These are phyloP conservation scores for Philypnodon macrostomus DNA, from an alignment of 2,797 vertebrate species.

Conservation along the genomic window DNA sequence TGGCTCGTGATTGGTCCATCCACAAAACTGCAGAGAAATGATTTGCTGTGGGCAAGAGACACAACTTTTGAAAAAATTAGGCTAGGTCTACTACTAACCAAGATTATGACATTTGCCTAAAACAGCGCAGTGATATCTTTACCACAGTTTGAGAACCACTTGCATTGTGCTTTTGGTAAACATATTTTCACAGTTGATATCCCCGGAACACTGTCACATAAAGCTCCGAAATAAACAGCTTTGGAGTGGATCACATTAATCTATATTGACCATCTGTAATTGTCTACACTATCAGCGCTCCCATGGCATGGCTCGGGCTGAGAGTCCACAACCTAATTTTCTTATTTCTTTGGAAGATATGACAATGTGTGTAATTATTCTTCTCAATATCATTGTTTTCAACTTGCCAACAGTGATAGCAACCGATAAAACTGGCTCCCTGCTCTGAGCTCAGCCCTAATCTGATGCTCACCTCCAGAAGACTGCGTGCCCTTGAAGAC, in stretches of 20 bases:
- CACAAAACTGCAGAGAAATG: too few species aligned
- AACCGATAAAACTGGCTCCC: constrained; percentile 19
- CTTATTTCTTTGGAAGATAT: constrained; percentile 22
- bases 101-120: too few species aligned
- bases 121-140: too few species aligned
- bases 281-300: constrained; percentile 11
- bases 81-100: too few species aligned
- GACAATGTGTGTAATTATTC: constrained; percentile 25
- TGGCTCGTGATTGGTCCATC: too few species aligned
- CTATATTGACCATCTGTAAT: constrained; percentile 14
- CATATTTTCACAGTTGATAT: too few species aligned
- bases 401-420: constrained; percentile 24
- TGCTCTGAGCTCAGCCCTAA: constrained; percentile 14
- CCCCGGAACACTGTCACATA: too few species aligned
- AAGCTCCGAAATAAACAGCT: constrained; percentile 4
- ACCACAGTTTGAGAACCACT: too few species aligned
- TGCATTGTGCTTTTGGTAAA: too few species aligned
- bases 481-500: constrained; percentile 17
- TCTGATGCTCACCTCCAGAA: constrained; percentile 28
- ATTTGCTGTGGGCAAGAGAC: too few species aligned
- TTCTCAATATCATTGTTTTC: constrained; percentile 24
- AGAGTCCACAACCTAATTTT: constrained; percentile 7
- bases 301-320: constrained; percentile 7
- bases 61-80: too few species aligned
- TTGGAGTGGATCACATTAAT: constrained; percentile 6